phyloP scores from a whole-genome alignment of 2,113 vertebrate genomes.

The Chauna torquata region DNA sequence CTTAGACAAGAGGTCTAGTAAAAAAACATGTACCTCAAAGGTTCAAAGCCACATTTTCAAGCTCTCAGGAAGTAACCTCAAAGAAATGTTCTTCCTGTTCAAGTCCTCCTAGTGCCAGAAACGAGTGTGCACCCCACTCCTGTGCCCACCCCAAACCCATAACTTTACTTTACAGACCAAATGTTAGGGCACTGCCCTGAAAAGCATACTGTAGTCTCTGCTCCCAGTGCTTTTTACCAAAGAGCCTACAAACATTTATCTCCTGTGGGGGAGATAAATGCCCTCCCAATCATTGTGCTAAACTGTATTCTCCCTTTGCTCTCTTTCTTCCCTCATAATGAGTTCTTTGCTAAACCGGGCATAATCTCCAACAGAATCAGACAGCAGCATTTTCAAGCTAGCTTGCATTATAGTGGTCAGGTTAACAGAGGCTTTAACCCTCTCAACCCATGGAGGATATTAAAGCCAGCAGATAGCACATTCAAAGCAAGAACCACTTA shows the following conservation, averaged over 20 bases:
- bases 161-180: neutral
- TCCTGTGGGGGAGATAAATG: neutral
- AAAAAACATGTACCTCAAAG: neutral
- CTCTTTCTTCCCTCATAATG: neutral
- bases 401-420: neutral
- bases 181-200: neutral
- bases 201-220: neutral
- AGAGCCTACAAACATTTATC: neutral
- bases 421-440: neutral
- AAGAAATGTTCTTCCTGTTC: neutral
- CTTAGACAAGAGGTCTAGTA: neutral
- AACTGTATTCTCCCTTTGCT: neutral
- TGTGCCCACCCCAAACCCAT: rapidly evolving
- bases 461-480: neutral
- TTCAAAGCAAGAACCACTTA: neutral
- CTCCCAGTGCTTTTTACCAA: neutral
- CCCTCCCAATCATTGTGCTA: neutral
- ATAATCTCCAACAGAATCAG: neutral
- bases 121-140: neutral
- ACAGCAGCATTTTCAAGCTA: neutral
- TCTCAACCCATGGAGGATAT: neutral
- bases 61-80: neutral
- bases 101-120: neutral
- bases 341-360: neutral
- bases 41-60: neutral